A percentile compares a stretch with the other conserved stretches of the same genome.
These are phyloP conservation scores for Sparus aurata DNA, from an alignment of 2,797 vertebrate species.

Conservation along the genomic window DNA sequence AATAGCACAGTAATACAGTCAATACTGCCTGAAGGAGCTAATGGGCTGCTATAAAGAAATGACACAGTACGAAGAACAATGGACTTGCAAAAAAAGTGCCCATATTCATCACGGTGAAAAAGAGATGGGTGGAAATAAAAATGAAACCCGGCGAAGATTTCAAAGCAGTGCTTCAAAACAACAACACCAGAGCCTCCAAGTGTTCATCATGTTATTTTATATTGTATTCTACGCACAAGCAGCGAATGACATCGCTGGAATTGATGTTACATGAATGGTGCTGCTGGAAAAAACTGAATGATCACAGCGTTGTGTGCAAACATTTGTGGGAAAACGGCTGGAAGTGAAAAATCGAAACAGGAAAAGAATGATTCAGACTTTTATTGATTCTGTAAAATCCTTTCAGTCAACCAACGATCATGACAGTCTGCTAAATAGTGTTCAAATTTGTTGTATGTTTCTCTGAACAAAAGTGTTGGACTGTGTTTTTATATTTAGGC, in stretches of 20 bases:
- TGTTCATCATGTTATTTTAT: background rate
- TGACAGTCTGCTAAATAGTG: background rate
- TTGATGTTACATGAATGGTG: background rate
- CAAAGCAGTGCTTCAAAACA: slow-evolving; percentile 28
- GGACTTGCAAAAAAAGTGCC: slow-evolving; percentile 37
- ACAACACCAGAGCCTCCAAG: slow-evolving; percentile 19
- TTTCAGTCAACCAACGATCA: background rate
- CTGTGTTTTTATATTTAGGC: too few species aligned
- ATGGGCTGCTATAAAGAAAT: slow-evolving; percentile 60
- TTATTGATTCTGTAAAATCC: background rate
- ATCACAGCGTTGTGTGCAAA: background rate
- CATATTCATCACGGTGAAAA: slow-evolving; percentile 23
- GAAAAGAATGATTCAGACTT: background rate
- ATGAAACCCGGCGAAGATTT: slow-evolving; percentile 9
- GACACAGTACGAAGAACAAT: slow-evolving; percentile 50
- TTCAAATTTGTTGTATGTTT: background rate
- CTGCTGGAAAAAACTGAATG: background rate
- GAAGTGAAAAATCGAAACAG: background rate
- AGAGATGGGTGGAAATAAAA: slow-evolving; percentile 40
- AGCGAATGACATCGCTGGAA: slow-evolving; percentile 1
- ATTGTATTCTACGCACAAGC: background rate
- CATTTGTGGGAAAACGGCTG: background rate
- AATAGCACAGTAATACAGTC: slow-evolving; percentile 35
- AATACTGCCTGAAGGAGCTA: slow-evolving; percentile 45
- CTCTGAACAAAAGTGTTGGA: background rate